phyloP scores from a whole-genome alignment of 2,888 invertebrate genomes.

The Caenorhabditis japonica region DNA sequence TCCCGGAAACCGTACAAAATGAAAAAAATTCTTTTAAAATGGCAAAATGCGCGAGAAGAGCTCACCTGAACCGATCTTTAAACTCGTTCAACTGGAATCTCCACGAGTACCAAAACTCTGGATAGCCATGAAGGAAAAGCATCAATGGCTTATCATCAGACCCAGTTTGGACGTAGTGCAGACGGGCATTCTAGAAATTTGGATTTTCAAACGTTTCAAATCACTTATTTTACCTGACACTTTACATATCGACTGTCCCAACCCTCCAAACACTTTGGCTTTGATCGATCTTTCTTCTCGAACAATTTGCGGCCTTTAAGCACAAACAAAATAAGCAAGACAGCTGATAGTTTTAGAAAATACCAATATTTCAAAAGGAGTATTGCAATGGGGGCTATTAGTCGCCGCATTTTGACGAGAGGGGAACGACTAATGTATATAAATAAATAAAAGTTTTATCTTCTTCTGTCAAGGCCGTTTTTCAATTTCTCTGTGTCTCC shows the following conservation, averaged over 20 bases:
- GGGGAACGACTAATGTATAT: too few species aligned
- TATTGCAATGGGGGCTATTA: too few species aligned
- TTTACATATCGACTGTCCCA: conserved; percentile 56
- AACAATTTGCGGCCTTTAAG: conserved; percentile 32
- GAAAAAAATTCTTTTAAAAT: too few species aligned
- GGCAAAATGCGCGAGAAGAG: too few species aligned
- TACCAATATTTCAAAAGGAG: conserved; percentile 7
- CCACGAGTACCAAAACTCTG: conserved; percentile 87
- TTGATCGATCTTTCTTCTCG: conserved; percentile 30
- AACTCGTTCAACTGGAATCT: conserved; percentile 84
- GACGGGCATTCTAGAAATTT: conserved; percentile 55
- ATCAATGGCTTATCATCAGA: conserved; percentile 82
- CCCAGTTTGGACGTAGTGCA: conserved; percentile 62
- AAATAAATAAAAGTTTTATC: too few species aligned
- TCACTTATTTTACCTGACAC: conserved; percentile 32
- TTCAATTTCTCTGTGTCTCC: too few species aligned
- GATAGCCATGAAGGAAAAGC: conserved; percentile 85
- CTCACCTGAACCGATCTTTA: conserved; percentile 65
- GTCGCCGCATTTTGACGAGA: too few species aligned
- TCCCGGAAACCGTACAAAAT: too few species aligned
- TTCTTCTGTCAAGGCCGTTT: too few species aligned
- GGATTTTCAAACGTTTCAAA: background rate
- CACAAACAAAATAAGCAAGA: conserved; percentile 11
- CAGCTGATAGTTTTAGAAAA: conserved; percentile 21
- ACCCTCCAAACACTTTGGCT: conserved; percentile 55